Conservation (phyloP, 2,113 vertebrate genomes). For the Sinocyclocheilus anshuiensis region DNA sequence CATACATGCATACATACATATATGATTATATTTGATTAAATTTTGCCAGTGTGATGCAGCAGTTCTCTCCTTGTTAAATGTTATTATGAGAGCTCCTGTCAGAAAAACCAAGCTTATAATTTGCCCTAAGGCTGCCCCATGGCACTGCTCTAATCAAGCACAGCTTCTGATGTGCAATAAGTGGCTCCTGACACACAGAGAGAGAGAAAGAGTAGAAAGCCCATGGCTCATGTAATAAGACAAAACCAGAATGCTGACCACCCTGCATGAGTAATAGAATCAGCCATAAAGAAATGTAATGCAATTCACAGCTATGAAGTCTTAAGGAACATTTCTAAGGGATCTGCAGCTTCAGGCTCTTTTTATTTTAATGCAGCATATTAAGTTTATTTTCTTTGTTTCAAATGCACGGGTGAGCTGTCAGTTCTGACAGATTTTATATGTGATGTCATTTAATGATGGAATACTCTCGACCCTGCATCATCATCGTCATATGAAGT, state of each 20-base stretch:
- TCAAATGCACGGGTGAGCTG: not conserved
- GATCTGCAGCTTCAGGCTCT: constrained; percentile 8
- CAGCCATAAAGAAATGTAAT: not conserved
- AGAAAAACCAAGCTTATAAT: constrained; percentile 59
- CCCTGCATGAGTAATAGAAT: constrained; percentile 21
- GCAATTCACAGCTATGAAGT: not conserved
- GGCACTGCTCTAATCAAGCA: constrained; percentile 64
- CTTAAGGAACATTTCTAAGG: constrained; percentile 20
- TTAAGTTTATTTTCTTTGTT: constrained; percentile 16
- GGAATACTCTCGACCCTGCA: not conserved
- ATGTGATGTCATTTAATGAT: not conserved
- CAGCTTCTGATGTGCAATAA: constrained; percentile 60
- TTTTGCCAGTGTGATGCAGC: not conserved
- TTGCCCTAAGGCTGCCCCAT: constrained; percentile 46
- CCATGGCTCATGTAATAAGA: not conserved
- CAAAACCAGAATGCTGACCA: not conserved
- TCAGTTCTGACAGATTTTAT: constrained; percentile 9
- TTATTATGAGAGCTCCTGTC: constrained; percentile 43
- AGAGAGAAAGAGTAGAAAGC: not conserved
- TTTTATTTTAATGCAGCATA: constrained; percentile 16
- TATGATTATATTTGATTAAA: not conserved
- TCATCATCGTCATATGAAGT: not conserved
- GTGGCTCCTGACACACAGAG: constrained; percentile 35
- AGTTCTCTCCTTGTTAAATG: not conserved
- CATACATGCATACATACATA: not conserved